A percentile compares a stretch with the other conserved stretches of the same genome.
These are phyloP conservation scores for Oreohelix idahoensis DNA, from an alignment of 1,140 invertebrate species.

Conservation along the genomic window DNA sequence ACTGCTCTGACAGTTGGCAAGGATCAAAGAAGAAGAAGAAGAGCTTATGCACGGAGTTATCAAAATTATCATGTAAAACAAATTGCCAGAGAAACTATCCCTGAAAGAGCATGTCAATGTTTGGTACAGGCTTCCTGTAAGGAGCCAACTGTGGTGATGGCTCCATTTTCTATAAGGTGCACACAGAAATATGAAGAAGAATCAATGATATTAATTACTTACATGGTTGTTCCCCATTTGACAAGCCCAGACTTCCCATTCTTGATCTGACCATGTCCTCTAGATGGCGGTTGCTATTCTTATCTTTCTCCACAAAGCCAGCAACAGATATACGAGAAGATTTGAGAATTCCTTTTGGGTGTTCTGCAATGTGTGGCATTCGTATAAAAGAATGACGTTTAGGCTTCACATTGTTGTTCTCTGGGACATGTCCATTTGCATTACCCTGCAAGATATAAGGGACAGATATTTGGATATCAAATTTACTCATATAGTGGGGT, in stretches of 20 bases:
- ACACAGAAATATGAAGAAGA: too few relatives aligned
- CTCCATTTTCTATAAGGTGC: too few relatives aligned
- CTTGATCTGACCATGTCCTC: slow-evolving; percentile 57
- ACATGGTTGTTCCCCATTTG: slow-evolving; percentile 52
- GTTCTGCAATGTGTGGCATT: background rate
- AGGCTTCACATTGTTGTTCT: background rate
- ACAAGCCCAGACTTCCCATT: slow-evolving; percentile 57
- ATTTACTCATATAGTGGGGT: too few relatives aligned
- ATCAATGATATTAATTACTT: background rate
- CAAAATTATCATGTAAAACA: too few relatives aligned
- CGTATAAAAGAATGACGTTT: background rate
- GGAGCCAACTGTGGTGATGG: too few relatives aligned
- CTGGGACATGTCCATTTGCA: background rate
- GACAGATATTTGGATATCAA: too few relatives aligned
- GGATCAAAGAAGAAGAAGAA: too few relatives aligned
- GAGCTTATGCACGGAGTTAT: too few relatives aligned
- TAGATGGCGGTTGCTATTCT: slow-evolving; percentile 51
- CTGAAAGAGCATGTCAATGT: too few relatives aligned
- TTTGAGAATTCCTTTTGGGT: background rate
- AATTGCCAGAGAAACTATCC: too few relatives aligned
- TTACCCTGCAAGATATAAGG: background rate
- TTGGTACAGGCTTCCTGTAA: too few relatives aligned
- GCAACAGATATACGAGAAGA: slow-evolving; percentile 16
- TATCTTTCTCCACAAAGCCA: slow-evolving; percentile 47
- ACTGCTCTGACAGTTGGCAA: too few relatives aligned